Base-by-base conservation (phyloP, 2,888 invertebrate genomes). In the Atherix ibis region DNA sequence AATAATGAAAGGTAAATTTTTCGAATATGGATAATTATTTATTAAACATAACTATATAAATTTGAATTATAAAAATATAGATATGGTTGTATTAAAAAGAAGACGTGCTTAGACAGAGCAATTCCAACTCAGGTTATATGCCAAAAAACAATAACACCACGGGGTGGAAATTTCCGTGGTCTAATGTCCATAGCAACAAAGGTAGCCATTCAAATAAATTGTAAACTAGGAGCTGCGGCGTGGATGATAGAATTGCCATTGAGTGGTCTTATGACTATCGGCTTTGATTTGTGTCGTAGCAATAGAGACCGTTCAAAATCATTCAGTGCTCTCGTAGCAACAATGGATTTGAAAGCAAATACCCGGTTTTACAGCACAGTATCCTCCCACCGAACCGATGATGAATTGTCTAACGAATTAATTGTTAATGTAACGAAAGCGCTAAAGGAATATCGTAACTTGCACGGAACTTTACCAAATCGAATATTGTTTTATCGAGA, bases 221-320 rank as follows among this genome's bases (percentile, higher is more conserved):
- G 87, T 52, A 97, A 95, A 64, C 57, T 94, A 24, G 95, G 94
- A 2, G 94, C 91, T 2, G 78, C 83, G 0, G 84, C 91, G 0
- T 94, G 92, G 92, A 65, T 71, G 6, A 69, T 88, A 0, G 66
- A 71, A 1, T 65, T 83, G 18, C 84, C 85, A 0, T 44, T 75
- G 0, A 56, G 56, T 2, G 66, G 65, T 14, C 59, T 81, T 4
- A 88, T 94, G 87, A 74, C 88, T 1, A 67, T 83, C 10, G 92
- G 87, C 0, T 87, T 82, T 50, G 92, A 92, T 54, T 82, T 84
- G 4, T 88, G 87, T 48, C 84, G 88, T 52, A 87, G 89, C 53
- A 71, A 80, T 0, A 68, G 68, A 3, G 62, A 67, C 32, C 77
- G 76, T 53, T 63, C 64, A 31, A 71, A 68, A 46, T 71, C 72